A percentile compares a stretch with the other conserved stretches of the same genome.
These are phyloP conservation scores for Tribolium madens DNA, from an alignment of 1,140 invertebrate species.

Conservation along the genomic window DNA sequence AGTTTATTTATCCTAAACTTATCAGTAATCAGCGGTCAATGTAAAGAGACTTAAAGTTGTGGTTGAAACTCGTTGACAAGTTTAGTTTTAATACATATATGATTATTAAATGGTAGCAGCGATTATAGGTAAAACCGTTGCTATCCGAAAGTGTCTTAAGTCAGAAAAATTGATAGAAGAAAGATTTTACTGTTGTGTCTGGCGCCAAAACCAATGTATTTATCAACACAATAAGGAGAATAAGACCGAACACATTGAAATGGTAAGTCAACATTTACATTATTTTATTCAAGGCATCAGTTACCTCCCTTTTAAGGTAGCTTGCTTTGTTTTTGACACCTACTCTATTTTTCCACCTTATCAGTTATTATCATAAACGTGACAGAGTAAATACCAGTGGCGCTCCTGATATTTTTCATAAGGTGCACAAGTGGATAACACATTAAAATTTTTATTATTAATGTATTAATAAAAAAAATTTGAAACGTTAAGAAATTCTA, in stretches of 20 bases:
- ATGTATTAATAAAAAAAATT: too few relatives aligned
- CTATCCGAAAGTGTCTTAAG: background rate
- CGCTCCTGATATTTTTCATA: too few relatives aligned
- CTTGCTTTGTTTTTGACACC: too few relatives aligned
- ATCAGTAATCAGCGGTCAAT: constrained; percentile 24
- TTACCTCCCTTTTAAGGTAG: too few relatives aligned
- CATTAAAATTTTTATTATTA: too few relatives aligned
- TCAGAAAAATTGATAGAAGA: constrained; percentile 9
- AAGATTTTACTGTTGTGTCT: constrained; percentile 8
- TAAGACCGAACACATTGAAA: constrained; percentile 33
- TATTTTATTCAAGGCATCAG: background rate
- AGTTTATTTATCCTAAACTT: constrained; percentile 10
- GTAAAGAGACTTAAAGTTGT: constrained; percentile 14
- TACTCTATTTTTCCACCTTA: too few relatives aligned
- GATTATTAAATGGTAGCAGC: constrained; percentile 7
- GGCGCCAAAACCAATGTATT: constrained; percentile 39
- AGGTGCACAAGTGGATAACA: too few relatives aligned
- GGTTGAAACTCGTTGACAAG: constrained; percentile 5
- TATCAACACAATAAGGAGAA: constrained; percentile 4
- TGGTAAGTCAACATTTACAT: constrained; percentile 25
- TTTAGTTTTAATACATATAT: background rate
- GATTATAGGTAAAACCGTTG: background rate
- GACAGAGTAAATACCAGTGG: too few relatives aligned
- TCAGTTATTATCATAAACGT: too few relatives aligned
- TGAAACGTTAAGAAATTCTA: too few relatives aligned